Evolutionary conservation across 2,797 vertebrate species (phyloP).

Genomic region (Syndactyla subalaris): DNA sequence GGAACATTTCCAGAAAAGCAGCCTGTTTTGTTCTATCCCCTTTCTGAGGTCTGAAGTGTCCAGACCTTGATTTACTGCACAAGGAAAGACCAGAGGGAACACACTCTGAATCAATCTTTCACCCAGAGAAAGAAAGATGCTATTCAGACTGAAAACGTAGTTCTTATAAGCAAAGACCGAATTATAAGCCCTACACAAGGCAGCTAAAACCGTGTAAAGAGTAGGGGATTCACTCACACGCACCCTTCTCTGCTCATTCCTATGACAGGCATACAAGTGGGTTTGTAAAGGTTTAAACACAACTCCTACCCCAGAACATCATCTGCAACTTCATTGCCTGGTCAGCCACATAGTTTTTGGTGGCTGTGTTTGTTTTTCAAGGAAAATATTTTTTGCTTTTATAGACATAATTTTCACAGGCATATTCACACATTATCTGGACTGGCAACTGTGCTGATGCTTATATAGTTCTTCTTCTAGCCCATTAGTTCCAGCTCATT

Average conservation of each 20-base stretch:
- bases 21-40: not conserved
- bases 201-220: not conserved
- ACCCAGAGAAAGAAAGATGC: not conserved
- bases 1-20: not conserved
- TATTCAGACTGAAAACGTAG: not conserved
- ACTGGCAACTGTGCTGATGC: not conserved
- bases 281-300: not conserved
- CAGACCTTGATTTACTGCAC: not conserved
- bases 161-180: not conserved
- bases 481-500: not conserved
- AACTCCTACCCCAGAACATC: not conserved
- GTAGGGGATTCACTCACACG: not conserved
- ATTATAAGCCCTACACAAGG: not conserved
- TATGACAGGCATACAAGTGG: not conserved
- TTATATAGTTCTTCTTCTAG: not conserved
- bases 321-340: not conserved
- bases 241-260: not conserved
- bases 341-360: fast-evolving
- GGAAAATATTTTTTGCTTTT: not conserved
- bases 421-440: not conserved
- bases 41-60: not conserved
- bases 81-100: not conserved
- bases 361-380: too few species aligned
- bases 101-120: not conserved
- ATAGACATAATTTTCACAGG: not conserved